phyloP scores from a whole-genome alignment of 2,888 invertebrate species.

The Aphrophora alni region DNA sequence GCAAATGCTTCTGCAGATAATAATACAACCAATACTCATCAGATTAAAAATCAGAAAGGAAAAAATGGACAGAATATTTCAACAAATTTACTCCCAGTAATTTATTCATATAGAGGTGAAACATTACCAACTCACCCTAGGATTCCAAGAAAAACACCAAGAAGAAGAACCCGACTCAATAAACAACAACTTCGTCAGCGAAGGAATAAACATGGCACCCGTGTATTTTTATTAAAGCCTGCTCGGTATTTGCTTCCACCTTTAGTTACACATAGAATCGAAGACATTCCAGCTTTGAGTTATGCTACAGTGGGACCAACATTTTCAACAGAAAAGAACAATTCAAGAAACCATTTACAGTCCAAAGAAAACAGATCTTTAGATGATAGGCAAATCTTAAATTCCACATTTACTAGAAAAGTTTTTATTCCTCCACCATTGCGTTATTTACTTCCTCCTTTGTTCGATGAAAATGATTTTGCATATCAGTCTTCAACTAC shows the following conservation, averaged over 20 bases:
- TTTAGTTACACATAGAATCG: not conserved
- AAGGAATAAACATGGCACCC: not conserved
- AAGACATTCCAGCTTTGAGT: not conserved
- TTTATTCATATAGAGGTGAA: conserved; percentile 1
- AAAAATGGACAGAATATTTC: not conserved
- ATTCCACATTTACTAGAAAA: not conserved
- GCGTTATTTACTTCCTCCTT: conserved; percentile 24
- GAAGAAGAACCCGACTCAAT: not conserved
- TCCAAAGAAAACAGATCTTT: not conserved
- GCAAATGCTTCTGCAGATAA: too few species aligned
- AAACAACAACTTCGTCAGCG: not conserved
- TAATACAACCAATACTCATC: too few species aligned
- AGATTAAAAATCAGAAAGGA: too few species aligned
- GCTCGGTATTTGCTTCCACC: not conserved
- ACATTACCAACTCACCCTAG: conserved; percentile 29
- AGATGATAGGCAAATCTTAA: not conserved
- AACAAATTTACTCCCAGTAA: not conserved
- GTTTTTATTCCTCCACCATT: conserved; percentile 31
- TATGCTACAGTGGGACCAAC: not conserved
- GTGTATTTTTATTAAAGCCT: not conserved
- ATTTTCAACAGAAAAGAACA: not conserved
- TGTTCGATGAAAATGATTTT: conserved; percentile 28
- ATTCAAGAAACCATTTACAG: not conserved
- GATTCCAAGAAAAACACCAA: conserved; percentile 13
- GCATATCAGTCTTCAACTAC: not conserved